These are phyloP conservation scores for Rhinella marina DNA, from an alignment of 2,797 vertebrate genomes.

Conservation along the genomic window DNA sequence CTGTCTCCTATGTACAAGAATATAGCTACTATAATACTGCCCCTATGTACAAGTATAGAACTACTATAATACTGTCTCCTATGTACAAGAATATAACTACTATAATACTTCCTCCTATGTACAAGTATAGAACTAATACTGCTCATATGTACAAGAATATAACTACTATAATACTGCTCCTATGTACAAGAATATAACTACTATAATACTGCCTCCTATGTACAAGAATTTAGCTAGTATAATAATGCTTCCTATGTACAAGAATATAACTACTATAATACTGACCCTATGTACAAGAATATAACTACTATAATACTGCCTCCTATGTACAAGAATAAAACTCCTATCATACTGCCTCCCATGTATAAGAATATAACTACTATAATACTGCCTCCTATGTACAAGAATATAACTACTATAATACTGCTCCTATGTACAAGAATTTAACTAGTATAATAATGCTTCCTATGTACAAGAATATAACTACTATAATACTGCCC, in stretches of 20 bases:
- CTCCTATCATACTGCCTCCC: neutral
- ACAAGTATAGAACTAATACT: conserved; percentile 2
- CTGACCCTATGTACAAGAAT: neutral
- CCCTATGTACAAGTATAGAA: neutral
- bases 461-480: no score
- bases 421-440: neutral
- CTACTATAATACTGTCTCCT: conserved; percentile 5
- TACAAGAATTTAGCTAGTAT: conserved; percentile 6
- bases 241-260: neutral
- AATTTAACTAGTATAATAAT: no score
- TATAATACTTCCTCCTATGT: neutral
- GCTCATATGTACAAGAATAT: neutral
- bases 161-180: neutral
- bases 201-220: neutral
- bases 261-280: no score
- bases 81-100: conserved; percentile 6
- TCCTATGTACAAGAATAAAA: neutral
- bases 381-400: neutral
- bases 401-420: conserved; percentile 19
- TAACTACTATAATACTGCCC: neutral
- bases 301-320: neutral
- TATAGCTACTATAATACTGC: no score
- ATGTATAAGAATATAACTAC: conserved; percentile 3
- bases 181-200: conserved; percentile 5
- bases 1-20: no score